These are phyloP conservation scores for Oostethus manadensis DNA, from an alignment of 2,113 vertebrate species.

Conservation along the genomic window DNA sequence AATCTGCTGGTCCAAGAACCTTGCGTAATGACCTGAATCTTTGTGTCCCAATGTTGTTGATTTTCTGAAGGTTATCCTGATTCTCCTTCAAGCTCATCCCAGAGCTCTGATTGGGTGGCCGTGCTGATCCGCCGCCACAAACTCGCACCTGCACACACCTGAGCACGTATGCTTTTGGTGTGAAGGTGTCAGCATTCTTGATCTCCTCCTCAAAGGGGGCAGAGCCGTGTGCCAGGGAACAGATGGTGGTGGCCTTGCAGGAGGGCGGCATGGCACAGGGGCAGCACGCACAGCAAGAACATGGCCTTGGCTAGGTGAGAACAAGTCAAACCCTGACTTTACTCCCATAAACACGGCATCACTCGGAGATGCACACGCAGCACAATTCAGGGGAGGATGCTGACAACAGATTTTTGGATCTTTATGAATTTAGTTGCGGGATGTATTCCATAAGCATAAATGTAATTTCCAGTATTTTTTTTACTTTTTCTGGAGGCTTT, in stretches of 20 bases:
- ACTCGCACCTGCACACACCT: constrained; percentile 11
- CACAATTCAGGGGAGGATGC: constrained; percentile 13
- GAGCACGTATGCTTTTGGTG: constrained; percentile 33
- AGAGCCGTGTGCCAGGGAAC: constrained; percentile 56
- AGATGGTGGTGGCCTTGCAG: constrained; percentile 61
- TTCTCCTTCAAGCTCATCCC: too few relatives aligned
- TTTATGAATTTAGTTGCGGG: too few relatives aligned
- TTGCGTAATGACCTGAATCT: too few relatives aligned
- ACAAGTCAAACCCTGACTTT: constrained; percentile 51
- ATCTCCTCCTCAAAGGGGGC: constrained; percentile 29
- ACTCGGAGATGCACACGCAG: constrained; percentile 44
- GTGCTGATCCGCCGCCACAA: constrained; percentile 5
- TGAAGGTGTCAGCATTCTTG: constrained; percentile 58
- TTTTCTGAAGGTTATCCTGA: too few relatives aligned
- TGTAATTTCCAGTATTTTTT: too few relatives aligned
- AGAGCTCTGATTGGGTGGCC: too few relatives aligned
- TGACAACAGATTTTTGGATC: too few relatives aligned
- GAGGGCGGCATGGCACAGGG: constrained; percentile 42
- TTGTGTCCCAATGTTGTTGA: too few relatives aligned
- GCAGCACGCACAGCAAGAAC: constrained; percentile 32
- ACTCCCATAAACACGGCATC: constrained; percentile 29
- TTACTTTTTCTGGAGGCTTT: too few relatives aligned
- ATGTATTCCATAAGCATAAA: too few relatives aligned
- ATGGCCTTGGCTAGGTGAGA: constrained; percentile 48
- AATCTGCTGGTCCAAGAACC: too few relatives aligned